Percentiles rank a stretch among this genome's conserved stretches.
Evolutionary conservation across 2,888 invertebrate species (phyloP).

Genomic region (Lordiphosa fenestrarum): DNA sequence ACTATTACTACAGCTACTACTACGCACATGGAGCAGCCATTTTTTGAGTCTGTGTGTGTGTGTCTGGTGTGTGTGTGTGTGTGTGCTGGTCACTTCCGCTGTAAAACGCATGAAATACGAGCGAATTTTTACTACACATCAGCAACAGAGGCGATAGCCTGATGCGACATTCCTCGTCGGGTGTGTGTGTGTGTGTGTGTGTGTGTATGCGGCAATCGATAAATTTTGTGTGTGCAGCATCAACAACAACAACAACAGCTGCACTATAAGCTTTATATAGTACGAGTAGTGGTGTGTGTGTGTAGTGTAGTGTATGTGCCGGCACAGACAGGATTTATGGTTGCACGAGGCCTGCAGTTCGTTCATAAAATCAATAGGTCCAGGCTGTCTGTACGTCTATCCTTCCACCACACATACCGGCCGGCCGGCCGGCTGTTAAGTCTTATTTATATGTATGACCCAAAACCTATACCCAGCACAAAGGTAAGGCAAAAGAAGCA

Average conservation of each 20-base stretch:
- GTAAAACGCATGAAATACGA: slow-evolving; percentile 66
- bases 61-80: slow-evolving; percentile 23
- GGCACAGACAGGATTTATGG: slow-evolving; percentile 70
- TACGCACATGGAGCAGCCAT: slow-evolving; percentile 51
- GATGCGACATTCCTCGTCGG: slow-evolving; percentile 22
- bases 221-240: slow-evolving; percentile 65
- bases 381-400: slow-evolving; percentile 6
- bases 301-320: slow-evolving; percentile 41
- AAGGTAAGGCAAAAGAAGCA: slow-evolving; percentile 30
- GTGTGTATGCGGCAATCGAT: slow-evolving; percentile 68
- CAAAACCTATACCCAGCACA: slow-evolving; percentile 15
- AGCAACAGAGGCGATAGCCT: slow-evolving; percentile 52
- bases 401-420: slow-evolving; percentile 38
- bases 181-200: neutral
- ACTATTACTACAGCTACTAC: slow-evolving; percentile 54
- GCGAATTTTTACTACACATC: slow-evolving; percentile 69
- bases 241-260: slow-evolving; percentile 33
- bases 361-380: slow-evolving; percentile 71
- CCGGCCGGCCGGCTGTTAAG: slow-evolving; percentile 35
- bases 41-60: slow-evolving; percentile 24
- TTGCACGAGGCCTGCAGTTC: slow-evolving; percentile 40
- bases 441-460: slow-evolving; percentile 29
- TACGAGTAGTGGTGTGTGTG: slow-evolving; percentile 15
- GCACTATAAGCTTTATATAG: slow-evolving; percentile 33
- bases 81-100: slow-evolving; percentile 65